phyloP scores from a whole-genome alignment of 2,797 vertebrate species.

The Spheniscus humboldti region DNA sequence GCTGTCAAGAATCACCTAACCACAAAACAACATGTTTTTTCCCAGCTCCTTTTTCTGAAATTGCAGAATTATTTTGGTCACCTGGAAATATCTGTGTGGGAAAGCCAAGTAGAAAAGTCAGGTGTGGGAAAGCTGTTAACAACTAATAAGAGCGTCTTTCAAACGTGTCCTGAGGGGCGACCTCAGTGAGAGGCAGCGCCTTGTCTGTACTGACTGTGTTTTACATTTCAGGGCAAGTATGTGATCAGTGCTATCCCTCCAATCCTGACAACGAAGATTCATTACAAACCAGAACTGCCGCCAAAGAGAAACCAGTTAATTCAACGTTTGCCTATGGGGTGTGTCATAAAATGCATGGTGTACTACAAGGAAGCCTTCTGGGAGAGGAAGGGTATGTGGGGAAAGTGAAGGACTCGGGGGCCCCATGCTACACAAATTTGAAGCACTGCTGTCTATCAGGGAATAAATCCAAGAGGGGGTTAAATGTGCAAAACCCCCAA shows the following conservation, averaged over 20 bases:
- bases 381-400: slow-evolving; percentile 74
- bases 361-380: slow-evolving; percentile 83
- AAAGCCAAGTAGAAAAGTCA: not conserved
- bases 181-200: rapidly evolving
- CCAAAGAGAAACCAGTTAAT: slow-evolving; percentile 80
- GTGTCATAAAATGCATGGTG: slow-evolving; percentile 83
- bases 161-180: rapidly evolving
- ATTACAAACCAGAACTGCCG: slow-evolving; percentile 78
- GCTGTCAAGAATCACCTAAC: not conserved
- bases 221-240: slow-evolving; percentile 71
- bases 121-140: not conserved
- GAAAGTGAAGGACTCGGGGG: not conserved
- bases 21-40: not conserved
- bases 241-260: slow-evolving; percentile 81
- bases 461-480: not conserved
- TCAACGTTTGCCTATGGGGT: slow-evolving; percentile 82
- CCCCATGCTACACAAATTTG: not conserved
- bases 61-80: not conserved
- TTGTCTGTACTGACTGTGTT: slow-evolving; percentile 7
- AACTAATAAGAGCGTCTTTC: not conserved
- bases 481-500: not conserved
- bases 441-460: not conserved
- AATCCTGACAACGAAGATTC: slow-evolving; percentile 75
- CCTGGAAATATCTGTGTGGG: not conserved
- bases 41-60: not conserved